Conservation (phyloP, 2,797 vertebrate species). For the Vultur gryphus region DNA sequence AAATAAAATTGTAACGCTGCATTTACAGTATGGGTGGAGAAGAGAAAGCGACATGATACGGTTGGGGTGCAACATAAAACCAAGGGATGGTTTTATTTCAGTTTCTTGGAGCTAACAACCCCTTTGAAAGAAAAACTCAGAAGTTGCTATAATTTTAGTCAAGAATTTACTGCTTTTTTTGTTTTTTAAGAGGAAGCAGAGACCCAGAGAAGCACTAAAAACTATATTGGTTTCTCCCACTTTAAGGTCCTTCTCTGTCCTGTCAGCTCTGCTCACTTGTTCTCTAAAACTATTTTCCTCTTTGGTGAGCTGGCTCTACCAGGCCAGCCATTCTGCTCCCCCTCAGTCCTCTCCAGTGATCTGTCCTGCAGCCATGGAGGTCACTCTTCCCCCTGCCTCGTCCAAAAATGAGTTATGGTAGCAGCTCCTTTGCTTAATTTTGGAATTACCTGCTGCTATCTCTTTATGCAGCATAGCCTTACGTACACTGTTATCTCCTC, state of each 20-base stretch:
- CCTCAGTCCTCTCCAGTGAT: rapidly evolving
- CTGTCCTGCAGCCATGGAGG: rapidly evolving
- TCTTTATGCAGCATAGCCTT: not conserved
- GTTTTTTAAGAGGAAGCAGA: not conserved
- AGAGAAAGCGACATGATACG: not conserved
- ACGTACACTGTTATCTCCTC: rapidly evolving
- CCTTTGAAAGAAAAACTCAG: not conserved
- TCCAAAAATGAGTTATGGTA: not conserved
- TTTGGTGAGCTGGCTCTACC: not conserved
- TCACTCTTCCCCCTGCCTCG: not conserved
- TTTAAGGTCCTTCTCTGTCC: not conserved
- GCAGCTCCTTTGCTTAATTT: not conserved
- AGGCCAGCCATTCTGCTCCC: not conserved
- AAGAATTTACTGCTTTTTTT: not conserved
- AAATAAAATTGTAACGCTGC: not conserved
- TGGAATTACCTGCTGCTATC: not conserved
- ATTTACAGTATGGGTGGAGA: not conserved
- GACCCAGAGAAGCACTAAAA: not conserved
- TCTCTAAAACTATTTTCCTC: not conserved
- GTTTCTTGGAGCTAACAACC: not conserved
- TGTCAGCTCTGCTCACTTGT: not conserved
- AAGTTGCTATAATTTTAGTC: not conserved
- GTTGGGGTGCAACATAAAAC: not conserved
- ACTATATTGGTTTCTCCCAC: rapidly evolving
- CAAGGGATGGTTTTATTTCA: not conserved